Evolutionary conservation across 2,888 invertebrate genomes (phyloP), one percentile per base, ranked within the genome.

Genomic region (Papilio gigon): DNA sequence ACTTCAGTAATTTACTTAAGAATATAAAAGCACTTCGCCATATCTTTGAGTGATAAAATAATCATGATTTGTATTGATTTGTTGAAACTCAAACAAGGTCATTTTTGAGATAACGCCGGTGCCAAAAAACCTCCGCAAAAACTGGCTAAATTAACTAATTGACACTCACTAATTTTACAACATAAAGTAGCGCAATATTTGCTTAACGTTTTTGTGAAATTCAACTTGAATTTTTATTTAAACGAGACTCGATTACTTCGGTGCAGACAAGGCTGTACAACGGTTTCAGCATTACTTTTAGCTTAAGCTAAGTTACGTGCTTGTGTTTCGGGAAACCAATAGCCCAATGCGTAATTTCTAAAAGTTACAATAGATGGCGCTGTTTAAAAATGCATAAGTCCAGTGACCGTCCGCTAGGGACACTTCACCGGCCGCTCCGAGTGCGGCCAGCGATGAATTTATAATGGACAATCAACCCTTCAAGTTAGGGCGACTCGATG

Each of bases 381-480:
- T 72, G 77, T 84, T 88, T 86, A 89, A 88, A 87, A 85, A 89
- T 88, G 84, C 81, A 88, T 70, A 33, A 71, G 76, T 71, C 78
- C 76, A 73, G 71, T 75, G 74, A 61, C 75, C 70, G 75, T 76
- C 82, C 80, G 66, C 68, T 61, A 59, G 80, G 81, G 83, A 79
- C 74, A 72, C 74, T 71, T 75, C 79, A 87, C 82, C 81, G 77
- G 72, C 76, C 83, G 84, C 79, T 77, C 84, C 82, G 85, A 88
- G 87, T 86, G 87, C 86, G 87, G 84, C 80, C 75, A 76, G 81
- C 82, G 83, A 88, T 91, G 88, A 89, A 91, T 91, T 81, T 77
- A 82, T 89, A 86, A 91, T 86, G 80, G 80, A 77, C 74, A 73
- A 80, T 83, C 81, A 85, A 88, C 88, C 89, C 89, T 87, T 84